Conservation (phyloP, 2,797 vertebrate species). For the Cyprinodon diabolis region DNA sequence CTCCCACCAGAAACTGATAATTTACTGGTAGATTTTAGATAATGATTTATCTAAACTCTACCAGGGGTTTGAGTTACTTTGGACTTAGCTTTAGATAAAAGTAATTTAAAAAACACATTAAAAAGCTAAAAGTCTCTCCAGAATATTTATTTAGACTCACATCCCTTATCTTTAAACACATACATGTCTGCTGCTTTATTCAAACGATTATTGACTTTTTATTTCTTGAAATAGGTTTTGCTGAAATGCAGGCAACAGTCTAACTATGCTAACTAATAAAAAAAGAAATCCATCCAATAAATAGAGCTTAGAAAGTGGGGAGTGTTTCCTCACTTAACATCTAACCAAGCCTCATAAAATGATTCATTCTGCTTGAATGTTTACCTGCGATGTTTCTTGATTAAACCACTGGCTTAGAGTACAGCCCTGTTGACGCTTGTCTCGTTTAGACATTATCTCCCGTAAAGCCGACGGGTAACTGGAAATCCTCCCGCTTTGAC, state of each 20-base stretch:
- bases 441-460: slow-evolving; percentile 2
- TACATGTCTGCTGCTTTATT: background rate
- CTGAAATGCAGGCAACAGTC: background rate
- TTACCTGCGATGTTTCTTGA: background rate
- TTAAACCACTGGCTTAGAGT: background rate
- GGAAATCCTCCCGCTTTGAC: slow-evolving; percentile 5
- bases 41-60: background rate
- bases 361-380: background rate
- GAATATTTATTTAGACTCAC: background rate
- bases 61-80: background rate
- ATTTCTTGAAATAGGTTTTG: background rate
- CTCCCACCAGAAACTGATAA: background rate
- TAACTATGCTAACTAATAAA: background rate
- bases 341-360: background rate
- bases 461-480: background rate
- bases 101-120: background rate
- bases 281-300: background rate
- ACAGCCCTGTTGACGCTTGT: background rate
- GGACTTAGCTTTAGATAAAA: background rate
- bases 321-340: background rate
- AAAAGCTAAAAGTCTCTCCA: background rate
- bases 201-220: background rate
- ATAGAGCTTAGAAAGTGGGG: background rate
- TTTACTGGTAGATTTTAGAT: background rate
- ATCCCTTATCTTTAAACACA: background rate